Conservation (phyloP, 2,888 invertebrate species). For the Hypena proboscidalis region DNA sequence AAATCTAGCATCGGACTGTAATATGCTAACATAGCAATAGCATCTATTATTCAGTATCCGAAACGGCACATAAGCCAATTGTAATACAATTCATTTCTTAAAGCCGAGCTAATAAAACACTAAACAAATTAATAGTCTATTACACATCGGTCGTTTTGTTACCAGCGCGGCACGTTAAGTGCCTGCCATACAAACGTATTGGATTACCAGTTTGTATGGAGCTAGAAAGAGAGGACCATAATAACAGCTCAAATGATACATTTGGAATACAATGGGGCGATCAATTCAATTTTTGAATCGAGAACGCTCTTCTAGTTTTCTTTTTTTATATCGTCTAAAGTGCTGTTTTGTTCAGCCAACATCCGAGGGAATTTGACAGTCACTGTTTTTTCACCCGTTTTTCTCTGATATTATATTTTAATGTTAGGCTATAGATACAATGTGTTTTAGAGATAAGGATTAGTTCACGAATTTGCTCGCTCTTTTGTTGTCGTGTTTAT, state of each 20-base stretch:
- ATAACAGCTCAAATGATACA: slow-evolving; percentile 86
- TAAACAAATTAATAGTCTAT: slow-evolving; percentile 64
- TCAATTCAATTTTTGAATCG: slow-evolving; percentile 86
- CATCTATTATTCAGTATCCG: slow-evolving; percentile 17
- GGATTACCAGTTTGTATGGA: slow-evolving; percentile 82
- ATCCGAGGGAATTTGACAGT: slow-evolving; percentile 83
- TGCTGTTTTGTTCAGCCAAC: slow-evolving; percentile 85
- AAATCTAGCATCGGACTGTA: no score
- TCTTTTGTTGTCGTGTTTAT: slow-evolving; percentile 29
- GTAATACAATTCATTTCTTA: slow-evolving; percentile 37
- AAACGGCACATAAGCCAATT: slow-evolving; percentile 16
- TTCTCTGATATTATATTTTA: slow-evolving; percentile 69
- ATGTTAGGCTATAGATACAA: slow-evolving; percentile 64
- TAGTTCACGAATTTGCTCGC: slow-evolving; percentile 35
- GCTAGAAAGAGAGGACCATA: slow-evolving; percentile 81
- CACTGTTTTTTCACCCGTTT: slow-evolving; percentile 81
- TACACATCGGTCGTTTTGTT: slow-evolving; percentile 69
- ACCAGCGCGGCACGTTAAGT: slow-evolving; percentile 72
- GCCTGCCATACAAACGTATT: slow-evolving; percentile 85
- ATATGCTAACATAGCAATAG: no score
- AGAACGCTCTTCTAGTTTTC: slow-evolving; percentile 83
- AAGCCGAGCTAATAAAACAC: slow-evolving; percentile 52
- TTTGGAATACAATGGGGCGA: slow-evolving; percentile 85
- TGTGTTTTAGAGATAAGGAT: slow-evolving; percentile 42
- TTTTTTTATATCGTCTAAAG: slow-evolving; percentile 80